Evolutionary conservation across 2,797 vertebrate species (phyloP).

Genomic region (Bradypodion pumilum): DNA sequence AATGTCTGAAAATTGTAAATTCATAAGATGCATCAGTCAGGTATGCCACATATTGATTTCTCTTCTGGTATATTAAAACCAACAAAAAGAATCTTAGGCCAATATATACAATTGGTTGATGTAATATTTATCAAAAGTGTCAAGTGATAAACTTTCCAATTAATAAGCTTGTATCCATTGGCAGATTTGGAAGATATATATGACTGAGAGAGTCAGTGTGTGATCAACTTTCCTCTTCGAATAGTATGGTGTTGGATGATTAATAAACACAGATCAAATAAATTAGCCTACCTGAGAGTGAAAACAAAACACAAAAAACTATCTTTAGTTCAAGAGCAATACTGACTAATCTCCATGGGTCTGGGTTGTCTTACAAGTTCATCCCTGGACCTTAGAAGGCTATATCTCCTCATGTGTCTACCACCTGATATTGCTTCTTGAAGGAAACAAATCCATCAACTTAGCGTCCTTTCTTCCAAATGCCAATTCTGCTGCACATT

Average conservation of each 20-base stretch:
- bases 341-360: too few relatives aligned
- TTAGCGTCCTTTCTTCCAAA: too few relatives aligned
- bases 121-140: conserved; percentile 9
- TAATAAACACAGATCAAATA: not conserved
- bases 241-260: not conserved
- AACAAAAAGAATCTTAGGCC: conserved; percentile 19
- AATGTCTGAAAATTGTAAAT: conserved; percentile 63
- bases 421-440: too few relatives aligned
- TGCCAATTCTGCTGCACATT: too few relatives aligned
- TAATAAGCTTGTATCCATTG: not conserved
- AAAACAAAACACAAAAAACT: not conserved
- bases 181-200: conserved; percentile 5
- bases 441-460: too few relatives aligned
- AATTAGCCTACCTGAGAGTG: not conserved
- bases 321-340: too few relatives aligned
- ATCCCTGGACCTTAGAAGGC: too few relatives aligned
- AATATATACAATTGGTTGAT: conserved; percentile 6
- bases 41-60: conserved; percentile 59
- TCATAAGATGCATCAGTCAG: conserved; percentile 32
- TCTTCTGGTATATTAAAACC: conserved; percentile 64
- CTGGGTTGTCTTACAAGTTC: too few relatives aligned
- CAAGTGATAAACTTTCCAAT: conserved; percentile 10
- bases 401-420: too few relatives aligned
- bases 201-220: not conserved
- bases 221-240: not conserved